Evolutionary conservation across 2,888 invertebrate genomes (phyloP).

Genomic region (Steromphala cineraria): DNA sequence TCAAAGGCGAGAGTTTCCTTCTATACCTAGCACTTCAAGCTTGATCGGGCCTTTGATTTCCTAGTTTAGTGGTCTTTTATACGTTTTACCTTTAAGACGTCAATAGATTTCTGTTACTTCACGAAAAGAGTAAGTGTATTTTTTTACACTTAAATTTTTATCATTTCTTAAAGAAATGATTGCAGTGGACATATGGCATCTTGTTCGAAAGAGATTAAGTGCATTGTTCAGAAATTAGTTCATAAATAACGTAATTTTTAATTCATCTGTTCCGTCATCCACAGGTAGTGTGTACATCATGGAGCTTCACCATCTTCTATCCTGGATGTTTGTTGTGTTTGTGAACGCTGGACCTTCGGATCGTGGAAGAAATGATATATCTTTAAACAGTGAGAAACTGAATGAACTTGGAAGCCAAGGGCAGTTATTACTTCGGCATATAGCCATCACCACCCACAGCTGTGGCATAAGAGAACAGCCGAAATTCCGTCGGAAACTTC

Average conservation of each 20-base stretch:
- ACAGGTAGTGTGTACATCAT: background rate
- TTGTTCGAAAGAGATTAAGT: background rate
- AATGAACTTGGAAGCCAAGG: constrained; percentile 43
- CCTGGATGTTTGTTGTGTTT: constrained; percentile 9
- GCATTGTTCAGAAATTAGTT: background rate
- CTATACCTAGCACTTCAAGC: background rate
- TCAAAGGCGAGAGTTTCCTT: constrained; percentile 2
- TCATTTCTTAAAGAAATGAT: no score
- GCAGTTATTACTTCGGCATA: constrained; percentile 46
- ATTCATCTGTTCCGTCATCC: background rate
- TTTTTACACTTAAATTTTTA: no score
- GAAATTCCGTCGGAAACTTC: constrained; percentile 54
- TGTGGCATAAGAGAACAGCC: constrained; percentile 66
- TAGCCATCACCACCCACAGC: constrained; percentile 62
- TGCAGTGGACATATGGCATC: no score
- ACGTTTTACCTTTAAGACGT: background rate
- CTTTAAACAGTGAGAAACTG: constrained; percentile 38
- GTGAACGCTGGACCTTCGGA: constrained; percentile 1
- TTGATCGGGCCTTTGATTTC: background rate
- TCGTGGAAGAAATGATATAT: constrained; percentile 32
- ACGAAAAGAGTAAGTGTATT: no score
- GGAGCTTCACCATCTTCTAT: background rate
- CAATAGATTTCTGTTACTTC: background rate
- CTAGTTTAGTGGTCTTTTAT: background rate
- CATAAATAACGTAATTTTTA: background rate